These are phyloP conservation scores for Phyllotreta cruciferae DNA, from an alignment of 2,888 invertebrate species.

Conservation along the genomic window DNA sequence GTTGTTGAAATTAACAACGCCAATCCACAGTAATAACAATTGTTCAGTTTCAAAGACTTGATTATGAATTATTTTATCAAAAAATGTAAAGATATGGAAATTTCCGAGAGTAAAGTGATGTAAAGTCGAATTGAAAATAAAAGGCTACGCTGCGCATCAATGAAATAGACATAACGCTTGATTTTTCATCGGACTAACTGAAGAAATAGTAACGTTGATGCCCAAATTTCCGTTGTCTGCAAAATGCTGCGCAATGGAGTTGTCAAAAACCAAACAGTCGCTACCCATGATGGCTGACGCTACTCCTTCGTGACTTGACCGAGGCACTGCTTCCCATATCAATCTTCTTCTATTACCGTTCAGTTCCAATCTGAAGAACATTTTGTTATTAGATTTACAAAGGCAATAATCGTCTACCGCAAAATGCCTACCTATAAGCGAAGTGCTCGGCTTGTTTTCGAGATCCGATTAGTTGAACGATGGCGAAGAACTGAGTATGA, in stretches of 20 bases:
- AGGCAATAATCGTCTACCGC: slow-evolving; percentile 2
- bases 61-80: too few species aligned
- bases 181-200: slow-evolving; percentile 66
- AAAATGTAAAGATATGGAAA: too few species aligned
- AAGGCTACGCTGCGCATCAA: neutral
- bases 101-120: too few species aligned
- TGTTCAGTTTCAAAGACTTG: too few species aligned
- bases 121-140: neutral
- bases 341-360: slow-evolving; percentile 93
- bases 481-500: slow-evolving; percentile 95
- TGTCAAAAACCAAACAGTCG: slow-evolving; percentile 98
- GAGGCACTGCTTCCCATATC: slow-evolving; percentile 99
- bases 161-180: neutral
- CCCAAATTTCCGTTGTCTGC: slow-evolving; percentile 99
- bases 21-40: neutral
- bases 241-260: slow-evolving; percentile 96
- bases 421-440: slow-evolving; percentile 77
- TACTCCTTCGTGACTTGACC: slow-evolving; percentile 98
- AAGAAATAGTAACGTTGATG: slow-evolving; percentile 98
- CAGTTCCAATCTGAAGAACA: slow-evolving; percentile 79
- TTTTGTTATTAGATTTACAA: neutral
- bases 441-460: slow-evolving; percentile 99
- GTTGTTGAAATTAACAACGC: slow-evolving; percentile 1
- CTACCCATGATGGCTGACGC: slow-evolving; percentile 97
- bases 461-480: slow-evolving; percentile 98